phyloP scores from a whole-genome alignment of 2,888 invertebrate species.

The Camptogramma bilineatum region DNA sequence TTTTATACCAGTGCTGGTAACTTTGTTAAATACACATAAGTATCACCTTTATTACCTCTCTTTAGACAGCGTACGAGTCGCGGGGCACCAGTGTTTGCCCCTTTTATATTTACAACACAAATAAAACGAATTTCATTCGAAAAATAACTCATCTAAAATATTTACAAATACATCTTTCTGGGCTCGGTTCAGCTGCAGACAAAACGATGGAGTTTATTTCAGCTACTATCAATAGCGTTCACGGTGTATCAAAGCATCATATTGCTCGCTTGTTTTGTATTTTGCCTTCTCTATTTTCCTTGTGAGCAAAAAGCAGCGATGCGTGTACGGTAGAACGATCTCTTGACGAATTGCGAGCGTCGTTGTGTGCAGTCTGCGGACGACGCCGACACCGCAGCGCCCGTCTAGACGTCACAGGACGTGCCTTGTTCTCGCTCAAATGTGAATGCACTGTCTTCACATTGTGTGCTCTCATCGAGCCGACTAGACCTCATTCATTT shows the following conservation, averaged over 20 bases:
- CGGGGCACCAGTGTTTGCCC: constrained; percentile 40
- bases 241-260: constrained; percentile 54
- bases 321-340: constrained; percentile 43
- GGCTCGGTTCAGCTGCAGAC: constrained; percentile 59
- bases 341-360: constrained; percentile 63
- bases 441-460: constrained; percentile 50
- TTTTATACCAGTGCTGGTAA: constrained; percentile 57
- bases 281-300: constrained; percentile 49
- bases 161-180: constrained; percentile 59
- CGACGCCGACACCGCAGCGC: constrained; percentile 40
- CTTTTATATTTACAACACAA: constrained; percentile 53
- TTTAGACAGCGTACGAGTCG: constrained; percentile 27
- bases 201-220: constrained; percentile 62
- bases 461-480: constrained; percentile 27
- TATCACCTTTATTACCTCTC: constrained; percentile 43
- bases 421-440: constrained; percentile 51
- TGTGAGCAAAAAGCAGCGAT: constrained; percentile 50
- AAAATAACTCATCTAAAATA: constrained; percentile 56
- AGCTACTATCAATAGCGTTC: constrained; percentile 60
- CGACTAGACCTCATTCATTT: constrained; percentile 3
- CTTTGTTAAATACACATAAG: constrained; percentile 58
- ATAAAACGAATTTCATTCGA: constrained; percentile 48
- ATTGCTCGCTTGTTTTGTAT: constrained; percentile 54
- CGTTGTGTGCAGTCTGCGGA: constrained; percentile 38
- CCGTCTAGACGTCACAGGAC: constrained; percentile 54